Conservation (phyloP, 2,113 vertebrate genomes). For the Myotis davidii region DNA sequence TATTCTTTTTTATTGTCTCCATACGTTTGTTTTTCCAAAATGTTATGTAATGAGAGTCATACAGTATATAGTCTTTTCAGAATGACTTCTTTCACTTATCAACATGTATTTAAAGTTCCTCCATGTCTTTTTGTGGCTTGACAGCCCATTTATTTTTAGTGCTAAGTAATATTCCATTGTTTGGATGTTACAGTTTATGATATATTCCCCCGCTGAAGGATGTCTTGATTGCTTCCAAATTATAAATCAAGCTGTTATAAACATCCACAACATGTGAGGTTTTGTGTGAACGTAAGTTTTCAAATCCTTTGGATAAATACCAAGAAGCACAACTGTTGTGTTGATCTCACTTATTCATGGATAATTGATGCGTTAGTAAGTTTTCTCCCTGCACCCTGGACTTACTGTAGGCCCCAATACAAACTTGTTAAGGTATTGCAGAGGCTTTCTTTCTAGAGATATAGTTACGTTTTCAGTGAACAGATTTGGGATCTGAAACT, state of each 20-base stretch:
- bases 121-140: not conserved
- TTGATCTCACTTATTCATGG: too few species aligned
- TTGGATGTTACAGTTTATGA: not conserved
- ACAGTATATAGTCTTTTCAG: not conserved
- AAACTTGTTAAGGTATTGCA: not conserved
- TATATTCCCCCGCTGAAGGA: not conserved
- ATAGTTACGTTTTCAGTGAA: not conserved
- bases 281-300: not conserved
- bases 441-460: not conserved
- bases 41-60: not conserved
- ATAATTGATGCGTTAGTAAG: too few species aligned
- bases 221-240: not conserved
- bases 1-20: not conserved
- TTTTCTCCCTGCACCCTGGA: not conserved
- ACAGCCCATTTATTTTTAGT: not conserved
- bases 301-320: not conserved
- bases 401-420: not conserved
- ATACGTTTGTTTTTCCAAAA: not conserved
- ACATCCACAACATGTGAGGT: not conserved
- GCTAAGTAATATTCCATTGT: not conserved
- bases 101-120: not conserved
- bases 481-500: not conserved
- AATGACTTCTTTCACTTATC: not conserved
- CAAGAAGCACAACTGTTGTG: not conserved
- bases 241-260: constrained; percentile 16